Percentiles rank a stretch among this genome's conserved stretches.
phyloP scores from a whole-genome alignment of 2,888 invertebrate species.

The Drosophila lutescens region DNA sequence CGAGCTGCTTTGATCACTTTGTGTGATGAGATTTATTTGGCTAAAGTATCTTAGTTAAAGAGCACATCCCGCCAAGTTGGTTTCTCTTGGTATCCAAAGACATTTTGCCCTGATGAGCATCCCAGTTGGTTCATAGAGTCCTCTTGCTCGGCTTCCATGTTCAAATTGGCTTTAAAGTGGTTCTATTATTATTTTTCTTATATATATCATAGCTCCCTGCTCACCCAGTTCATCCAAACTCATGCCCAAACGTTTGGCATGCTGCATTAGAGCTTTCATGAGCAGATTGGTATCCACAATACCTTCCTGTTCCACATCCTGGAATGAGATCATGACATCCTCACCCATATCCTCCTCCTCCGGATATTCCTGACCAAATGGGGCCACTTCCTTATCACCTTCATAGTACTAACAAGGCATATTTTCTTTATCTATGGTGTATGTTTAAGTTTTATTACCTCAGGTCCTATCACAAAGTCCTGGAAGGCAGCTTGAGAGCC shows the following conservation, averaged over 20 bases:
- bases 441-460: conserved; percentile 5
- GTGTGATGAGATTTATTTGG: conserved; percentile 6
- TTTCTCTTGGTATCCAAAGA: conserved; percentile 15
- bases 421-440: too few species aligned
- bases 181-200: not conserved
- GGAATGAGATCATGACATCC: conserved; percentile 20
- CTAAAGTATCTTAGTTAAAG: conserved; percentile 36
- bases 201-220: not conserved
- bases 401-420: conserved; percentile 1
- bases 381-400: conserved; percentile 8
- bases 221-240: conserved; percentile 56
- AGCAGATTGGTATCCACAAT: conserved; percentile 49
- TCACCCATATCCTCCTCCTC: conserved; percentile 11
- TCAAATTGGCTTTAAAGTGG: conserved; percentile 1
- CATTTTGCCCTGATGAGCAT: conserved; percentile 1
- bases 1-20: conserved; percentile 28
- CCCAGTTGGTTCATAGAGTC: conserved; percentile 8
- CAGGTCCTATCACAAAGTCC: conserved; percentile 67
- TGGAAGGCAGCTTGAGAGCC: conserved; percentile 51
- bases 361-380: conserved; percentile 12
- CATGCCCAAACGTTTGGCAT: conserved; percentile 59
- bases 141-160: conserved; percentile 6
- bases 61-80: conserved; percentile 62
- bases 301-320: conserved; percentile 44
- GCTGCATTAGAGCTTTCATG: conserved; percentile 50